Conservation (phyloP, 2,113 vertebrate species). For the Guaruba guarouba region DNA sequence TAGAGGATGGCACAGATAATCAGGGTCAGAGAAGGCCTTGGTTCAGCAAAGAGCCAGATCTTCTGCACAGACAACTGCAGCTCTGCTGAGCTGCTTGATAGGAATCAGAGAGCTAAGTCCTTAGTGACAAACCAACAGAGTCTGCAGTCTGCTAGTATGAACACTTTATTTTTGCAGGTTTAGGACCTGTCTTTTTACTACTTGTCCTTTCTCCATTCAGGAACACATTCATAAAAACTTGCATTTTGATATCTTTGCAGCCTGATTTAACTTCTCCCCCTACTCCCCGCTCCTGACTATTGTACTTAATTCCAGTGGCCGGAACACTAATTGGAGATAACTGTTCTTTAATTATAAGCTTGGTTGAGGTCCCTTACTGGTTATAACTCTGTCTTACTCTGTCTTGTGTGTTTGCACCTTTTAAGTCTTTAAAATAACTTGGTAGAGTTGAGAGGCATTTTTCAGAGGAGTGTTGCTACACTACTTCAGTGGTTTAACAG, state of each 20-base stretch:
- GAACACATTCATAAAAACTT: background rate
- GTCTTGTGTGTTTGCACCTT: background rate
- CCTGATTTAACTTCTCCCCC: background rate
- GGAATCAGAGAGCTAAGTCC: constrained; percentile 40
- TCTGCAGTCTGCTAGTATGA: background rate
- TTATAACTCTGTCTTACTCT: background rate
- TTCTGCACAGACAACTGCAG: constrained; percentile 59
- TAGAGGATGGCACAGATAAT: background rate
- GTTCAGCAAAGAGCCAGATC: constrained; percentile 60
- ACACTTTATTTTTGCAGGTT: background rate
- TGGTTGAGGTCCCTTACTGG: background rate
- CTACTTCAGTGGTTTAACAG: background rate
- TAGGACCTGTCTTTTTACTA: background rate
- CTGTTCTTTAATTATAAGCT: background rate
- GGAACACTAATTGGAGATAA: background rate
- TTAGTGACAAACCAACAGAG: constrained; percentile 38
- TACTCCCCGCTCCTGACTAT: background rate
- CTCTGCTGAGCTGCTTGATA: constrained; percentile 48
- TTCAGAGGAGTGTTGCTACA: background rate
- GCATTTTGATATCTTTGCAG: background rate
- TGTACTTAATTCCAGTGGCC: background rate
- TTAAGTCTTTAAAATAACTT: background rate
- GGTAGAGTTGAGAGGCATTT: background rate
- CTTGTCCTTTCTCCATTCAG: background rate
- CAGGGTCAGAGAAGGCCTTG: constrained; percentile 3